These are phyloP conservation scores for Erethizon dorsatum DNA, from an alignment of 2,797 vertebrate species.

Conservation along the genomic window DNA sequence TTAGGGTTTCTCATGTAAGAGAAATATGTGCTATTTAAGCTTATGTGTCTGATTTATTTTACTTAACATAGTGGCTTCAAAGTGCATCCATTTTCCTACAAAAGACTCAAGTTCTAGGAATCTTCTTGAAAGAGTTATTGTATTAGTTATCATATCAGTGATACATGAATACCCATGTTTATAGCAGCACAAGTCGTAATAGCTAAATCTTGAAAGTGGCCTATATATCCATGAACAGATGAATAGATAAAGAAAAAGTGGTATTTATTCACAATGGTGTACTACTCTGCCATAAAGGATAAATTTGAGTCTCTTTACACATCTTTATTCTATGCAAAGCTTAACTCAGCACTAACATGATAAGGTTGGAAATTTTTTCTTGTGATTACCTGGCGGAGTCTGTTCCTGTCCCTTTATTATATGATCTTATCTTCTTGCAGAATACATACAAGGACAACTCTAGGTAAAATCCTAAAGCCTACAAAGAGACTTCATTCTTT, in stretches of 20 bases:
- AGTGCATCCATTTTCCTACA: not conserved
- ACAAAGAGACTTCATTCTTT: not conserved
- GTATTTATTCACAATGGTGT: not conserved
- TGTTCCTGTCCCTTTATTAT: not conserved
- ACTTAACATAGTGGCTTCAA: not conserved
- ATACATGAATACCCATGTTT: not conserved
- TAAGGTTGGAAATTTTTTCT: constrained; percentile 56
- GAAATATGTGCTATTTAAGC: not conserved
- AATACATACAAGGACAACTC: not conserved
- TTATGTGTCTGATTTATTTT: not conserved
- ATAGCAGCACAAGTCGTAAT: not conserved
- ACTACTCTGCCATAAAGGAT: not conserved
- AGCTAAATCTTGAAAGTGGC: not conserved
- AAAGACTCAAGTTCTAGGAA: not conserved
- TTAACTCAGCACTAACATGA: not conserved
- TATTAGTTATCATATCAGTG: not conserved
- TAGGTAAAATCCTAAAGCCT: not conserved
- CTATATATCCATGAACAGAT: not conserved
- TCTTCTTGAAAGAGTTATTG: not conserved
- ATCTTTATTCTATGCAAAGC: constrained; percentile 11
- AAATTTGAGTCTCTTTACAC: not conserved
- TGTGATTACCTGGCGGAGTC: not conserved
- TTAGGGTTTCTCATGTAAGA: not conserved
- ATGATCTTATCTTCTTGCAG: not conserved
- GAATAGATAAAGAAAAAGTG: not conserved